These are phyloP conservation scores for Taurulus bubalis DNA, from an alignment of 2,113 vertebrate genomes.

Conservation along the genomic window DNA sequence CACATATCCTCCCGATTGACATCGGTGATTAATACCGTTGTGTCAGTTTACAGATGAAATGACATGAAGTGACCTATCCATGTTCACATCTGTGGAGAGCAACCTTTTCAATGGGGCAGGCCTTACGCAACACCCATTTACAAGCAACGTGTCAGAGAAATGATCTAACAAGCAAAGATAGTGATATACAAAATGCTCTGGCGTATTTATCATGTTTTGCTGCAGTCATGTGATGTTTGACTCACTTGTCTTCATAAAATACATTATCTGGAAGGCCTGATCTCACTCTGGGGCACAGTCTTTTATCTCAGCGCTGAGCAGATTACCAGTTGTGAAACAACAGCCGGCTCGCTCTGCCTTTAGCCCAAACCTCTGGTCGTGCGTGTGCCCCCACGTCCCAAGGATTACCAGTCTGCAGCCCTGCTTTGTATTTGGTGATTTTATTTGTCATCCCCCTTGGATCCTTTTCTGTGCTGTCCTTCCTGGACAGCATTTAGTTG, in stretches of 20 bases:
- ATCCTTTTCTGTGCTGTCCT: neutral
- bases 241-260: neutral
- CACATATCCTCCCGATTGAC: conserved; percentile 47
- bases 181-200: neutral
- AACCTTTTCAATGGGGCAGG: conserved; percentile 27
- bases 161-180: conserved; percentile 1
- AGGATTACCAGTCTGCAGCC: conserved; percentile 47
- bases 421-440: conserved; percentile 53
- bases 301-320: conserved; percentile 58
- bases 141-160: neutral
- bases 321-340: conserved; percentile 67
- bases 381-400: conserved; percentile 20
- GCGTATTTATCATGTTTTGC: conserved; percentile 16
- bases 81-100: conserved; percentile 11
- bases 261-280: conserved; percentile 33
- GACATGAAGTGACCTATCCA: conserved; percentile 23
- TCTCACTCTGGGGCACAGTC: conserved; percentile 31
- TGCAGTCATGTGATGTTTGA: conserved; percentile 14
- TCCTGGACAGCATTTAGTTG: conserved; percentile 28
- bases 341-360: conserved; percentile 28
- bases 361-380: conserved; percentile 53
- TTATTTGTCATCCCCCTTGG: conserved; percentile 30
- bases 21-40: conserved; percentile 38
- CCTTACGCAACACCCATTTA: neutral
- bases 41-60: conserved; percentile 48